These are phyloP conservation scores for Monochamus saltuarius DNA, from an alignment of 1,140 invertebrate species.

Conservation along the genomic window DNA sequence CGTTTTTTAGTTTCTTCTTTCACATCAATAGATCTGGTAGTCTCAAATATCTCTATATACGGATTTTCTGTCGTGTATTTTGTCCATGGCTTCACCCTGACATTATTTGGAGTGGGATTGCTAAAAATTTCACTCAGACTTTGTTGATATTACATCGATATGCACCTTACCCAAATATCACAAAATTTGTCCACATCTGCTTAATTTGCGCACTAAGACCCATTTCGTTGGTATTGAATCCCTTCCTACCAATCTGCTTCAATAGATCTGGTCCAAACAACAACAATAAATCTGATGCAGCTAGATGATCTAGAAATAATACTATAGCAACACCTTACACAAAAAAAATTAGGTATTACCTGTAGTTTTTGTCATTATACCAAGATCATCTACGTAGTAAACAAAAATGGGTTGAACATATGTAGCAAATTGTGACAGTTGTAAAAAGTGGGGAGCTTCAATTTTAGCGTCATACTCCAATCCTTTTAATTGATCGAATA, in stretches of 20 bases:
- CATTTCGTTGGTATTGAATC: conserved; percentile 59
- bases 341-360: conserved; percentile 26
- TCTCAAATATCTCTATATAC: conserved; percentile 53
- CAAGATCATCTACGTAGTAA: conserved; percentile 35
- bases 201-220: conserved; percentile 59
- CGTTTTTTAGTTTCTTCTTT: conserved; percentile 22
- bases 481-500: conserved; percentile 50
- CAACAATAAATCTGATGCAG: conserved; percentile 60
- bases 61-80: conserved; percentile 57
- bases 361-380: conserved; percentile 31
- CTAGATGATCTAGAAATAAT: conserved; percentile 27
- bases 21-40: background rate
- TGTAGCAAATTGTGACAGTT: conserved; percentile 50
- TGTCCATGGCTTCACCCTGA: conserved; percentile 57
- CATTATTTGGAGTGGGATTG: conserved; percentile 57
- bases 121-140: conserved; percentile 33
- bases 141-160: background rate
- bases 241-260: conserved; percentile 59
- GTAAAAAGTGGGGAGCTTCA: conserved; percentile 51
- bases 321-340: background rate
- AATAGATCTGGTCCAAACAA: conserved; percentile 65
- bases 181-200: conserved; percentile 61
- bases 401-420: conserved; percentile 43
- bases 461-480: conserved; percentile 53
- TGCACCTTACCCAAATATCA: conserved; percentile 59